phyloP scores from a whole-genome alignment of 2,888 invertebrate species.

The Macroteleia sp. region DNA sequence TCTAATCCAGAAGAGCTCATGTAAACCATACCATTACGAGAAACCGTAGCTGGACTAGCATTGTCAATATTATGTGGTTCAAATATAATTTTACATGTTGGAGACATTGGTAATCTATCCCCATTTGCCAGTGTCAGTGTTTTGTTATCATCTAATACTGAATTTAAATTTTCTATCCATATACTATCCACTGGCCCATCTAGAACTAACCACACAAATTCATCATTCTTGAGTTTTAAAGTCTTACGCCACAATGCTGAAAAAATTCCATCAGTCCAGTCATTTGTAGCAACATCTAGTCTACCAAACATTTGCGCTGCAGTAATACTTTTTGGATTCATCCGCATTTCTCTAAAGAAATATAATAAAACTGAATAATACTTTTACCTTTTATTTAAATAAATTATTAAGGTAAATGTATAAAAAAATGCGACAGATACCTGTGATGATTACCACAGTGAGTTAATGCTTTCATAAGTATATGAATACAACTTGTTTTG shows the following conservation, averaged over 20 bases:
- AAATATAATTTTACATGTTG: slow-evolving; percentile 97
- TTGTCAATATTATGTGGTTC: slow-evolving; percentile 99
- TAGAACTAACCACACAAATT: slow-evolving; percentile 96
- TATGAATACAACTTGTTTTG: slow-evolving; percentile 95
- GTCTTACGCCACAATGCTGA: slow-evolving; percentile 98
- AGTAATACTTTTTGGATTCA: slow-evolving; percentile 99
- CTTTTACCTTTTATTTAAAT: too few relatives aligned
- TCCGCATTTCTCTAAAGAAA: slow-evolving; percentile 94
- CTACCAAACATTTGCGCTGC: slow-evolving; percentile 99
- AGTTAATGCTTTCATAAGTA: slow-evolving; percentile 94
- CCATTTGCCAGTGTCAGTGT: slow-evolving; percentile 97
- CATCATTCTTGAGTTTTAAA: slow-evolving; percentile 92
- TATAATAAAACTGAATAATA: too few relatives aligned
- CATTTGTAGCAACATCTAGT: slow-evolving; percentile 97
- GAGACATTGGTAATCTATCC: slow-evolving; percentile 96
- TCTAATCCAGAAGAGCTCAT: slow-evolving; percentile 98
- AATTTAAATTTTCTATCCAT: slow-evolving; percentile 99
- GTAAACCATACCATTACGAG: slow-evolving; percentile 96
- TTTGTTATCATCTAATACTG: slow-evolving; percentile 98
- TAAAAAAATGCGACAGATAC: slow-evolving; percentile 84
- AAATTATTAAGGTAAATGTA: neutral
- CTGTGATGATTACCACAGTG: slow-evolving; percentile 93
- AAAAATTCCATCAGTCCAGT: slow-evolving; percentile 99
- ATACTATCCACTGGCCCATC: slow-evolving; percentile 99
- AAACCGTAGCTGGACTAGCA: slow-evolving; percentile 98